Percentiles rank a stretch among this genome's conserved stretches.
Evolutionary conservation across 2,113 vertebrate genomes (phyloP).

Genomic region (Catharus fuscescens): DNA sequence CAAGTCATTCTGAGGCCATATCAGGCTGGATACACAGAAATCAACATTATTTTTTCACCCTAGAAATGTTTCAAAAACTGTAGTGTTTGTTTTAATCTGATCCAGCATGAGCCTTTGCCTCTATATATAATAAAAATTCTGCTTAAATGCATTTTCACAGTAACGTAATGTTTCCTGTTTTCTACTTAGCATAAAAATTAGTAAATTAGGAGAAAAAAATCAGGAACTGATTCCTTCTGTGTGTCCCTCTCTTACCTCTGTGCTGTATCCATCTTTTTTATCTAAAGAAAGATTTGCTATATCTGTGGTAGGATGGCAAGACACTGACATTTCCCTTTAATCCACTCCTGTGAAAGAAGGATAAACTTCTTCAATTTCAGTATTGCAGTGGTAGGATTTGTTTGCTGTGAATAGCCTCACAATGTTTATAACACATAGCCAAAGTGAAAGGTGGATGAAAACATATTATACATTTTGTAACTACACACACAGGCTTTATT

Average conservation of each 20-base stretch:
- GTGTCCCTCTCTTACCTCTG: neutral
- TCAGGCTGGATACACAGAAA: neutral
- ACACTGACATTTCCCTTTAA: neutral
- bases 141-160: neutral
- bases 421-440: neutral
- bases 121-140: neutral
- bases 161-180: neutral
- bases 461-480: neutral
- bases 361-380: neutral
- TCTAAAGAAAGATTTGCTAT: neutral
- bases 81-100: neutral
- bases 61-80: neutral
- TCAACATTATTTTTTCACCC: neutral
- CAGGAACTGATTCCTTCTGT: neutral
- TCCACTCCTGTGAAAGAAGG: neutral
- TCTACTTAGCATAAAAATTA: neutral
- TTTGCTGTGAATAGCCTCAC: neutral
- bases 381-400: neutral
- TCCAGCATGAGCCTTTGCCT: neutral
- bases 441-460: neutral
- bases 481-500: neutral
- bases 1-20: neutral
- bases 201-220: neutral
- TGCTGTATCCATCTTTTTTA: neutral
- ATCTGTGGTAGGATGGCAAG: neutral